Conservation (phyloP, 1,140 invertebrate species). For the Dendrolimus punctatus region DNA sequence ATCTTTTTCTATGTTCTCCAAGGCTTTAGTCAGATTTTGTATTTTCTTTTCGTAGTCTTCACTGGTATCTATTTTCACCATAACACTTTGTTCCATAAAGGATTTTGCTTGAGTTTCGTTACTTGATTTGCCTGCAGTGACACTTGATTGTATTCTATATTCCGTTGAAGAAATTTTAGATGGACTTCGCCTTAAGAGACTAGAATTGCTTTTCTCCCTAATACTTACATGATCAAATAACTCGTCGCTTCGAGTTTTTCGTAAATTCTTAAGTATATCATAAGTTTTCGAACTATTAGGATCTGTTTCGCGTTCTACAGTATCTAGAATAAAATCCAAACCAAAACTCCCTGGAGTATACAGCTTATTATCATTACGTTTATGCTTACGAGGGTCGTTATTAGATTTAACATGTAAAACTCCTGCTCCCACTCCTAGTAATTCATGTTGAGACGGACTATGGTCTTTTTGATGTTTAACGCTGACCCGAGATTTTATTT, state of each 20-base stretch:
- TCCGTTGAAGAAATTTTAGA: conserved; percentile 23
- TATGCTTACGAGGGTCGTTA: conserved; percentile 6
- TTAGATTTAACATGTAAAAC: conserved; percentile 19
- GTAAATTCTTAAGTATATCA: conserved; percentile 10
- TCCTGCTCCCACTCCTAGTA: conserved; percentile 23
- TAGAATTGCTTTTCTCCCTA: conserved; percentile 12
- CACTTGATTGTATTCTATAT: conserved; percentile 15
- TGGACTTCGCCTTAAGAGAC: conserved; percentile 11
- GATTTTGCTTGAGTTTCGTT: conserved; percentile 14
- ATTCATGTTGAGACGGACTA: conserved; percentile 21
- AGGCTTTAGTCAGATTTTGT: conserved; percentile 29
- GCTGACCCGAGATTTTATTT: not conserved
- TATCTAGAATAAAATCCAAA: conserved; percentile 38
- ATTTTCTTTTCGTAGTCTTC: conserved; percentile 48
- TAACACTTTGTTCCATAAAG: conserved; percentile 26
- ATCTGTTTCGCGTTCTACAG: conserved; percentile 23
- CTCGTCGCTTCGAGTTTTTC: conserved; percentile 27
- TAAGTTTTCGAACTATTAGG: conserved; percentile 14
- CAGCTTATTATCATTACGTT: conserved; percentile 4
- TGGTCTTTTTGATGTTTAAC: conserved; percentile 1
- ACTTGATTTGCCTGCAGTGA: conserved; percentile 13
- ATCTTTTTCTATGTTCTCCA: conserved; percentile 49
- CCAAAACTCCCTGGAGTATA: conserved; percentile 24
- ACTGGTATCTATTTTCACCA: conserved; percentile 35
- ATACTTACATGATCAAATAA: conserved; percentile 10